A percentile compares a stretch with the other conserved stretches of the same genome.
Evolutionary conservation across 2,888 invertebrate genomes (phyloP).

Genomic region (Eurytoma adleriae): DNA sequence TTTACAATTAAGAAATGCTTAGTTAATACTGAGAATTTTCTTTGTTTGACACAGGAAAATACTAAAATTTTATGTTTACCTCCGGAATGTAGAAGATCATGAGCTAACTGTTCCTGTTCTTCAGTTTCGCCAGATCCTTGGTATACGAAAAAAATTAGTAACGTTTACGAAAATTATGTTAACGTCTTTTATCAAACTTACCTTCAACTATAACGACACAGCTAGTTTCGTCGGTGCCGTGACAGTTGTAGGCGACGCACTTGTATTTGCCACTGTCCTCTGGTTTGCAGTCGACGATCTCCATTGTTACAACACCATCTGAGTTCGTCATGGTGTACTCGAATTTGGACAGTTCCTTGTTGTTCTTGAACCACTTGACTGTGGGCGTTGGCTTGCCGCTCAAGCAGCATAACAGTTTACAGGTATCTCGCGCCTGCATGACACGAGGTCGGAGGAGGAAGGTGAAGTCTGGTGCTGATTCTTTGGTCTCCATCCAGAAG

Average conservation of each 20-base stretch:
- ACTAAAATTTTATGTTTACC: conserved; percentile 70
- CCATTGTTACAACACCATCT: conserved; percentile 97
- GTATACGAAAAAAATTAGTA: conserved; percentile 9
- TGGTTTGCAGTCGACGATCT: conserved; percentile 95
- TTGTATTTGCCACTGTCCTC: conserved; percentile 98
- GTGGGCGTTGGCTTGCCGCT: conserved; percentile 96
- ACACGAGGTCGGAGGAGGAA: conserved; percentile 99
- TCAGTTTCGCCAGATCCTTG: conserved; percentile 86
- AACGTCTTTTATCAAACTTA: conserved; percentile 67
- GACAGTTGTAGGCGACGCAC: conserved; percentile 94
- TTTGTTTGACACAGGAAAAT: background rate
- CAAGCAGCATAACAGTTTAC: conserved; percentile 98
- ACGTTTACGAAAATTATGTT: conserved; percentile 2
- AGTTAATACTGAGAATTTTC: background rate
- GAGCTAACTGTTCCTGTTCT: conserved; percentile 89
- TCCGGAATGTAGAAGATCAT: conserved; percentile 92
- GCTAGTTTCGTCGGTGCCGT: conserved; percentile 96
- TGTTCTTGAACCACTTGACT: conserved; percentile 95
- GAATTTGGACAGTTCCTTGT: conserved; percentile 91
- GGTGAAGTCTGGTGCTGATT: conserved; percentile 96
- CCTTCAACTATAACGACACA: conserved; percentile 98
- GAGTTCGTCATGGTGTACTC: conserved; percentile 94
- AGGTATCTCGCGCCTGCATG: conserved; percentile 96
- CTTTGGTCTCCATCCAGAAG: conserved; percentile 95
- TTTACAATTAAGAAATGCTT: background rate